phyloP scores from a whole-genome alignment of 2,113 vertebrate genomes.

The Dicrurus megarhynchus region DNA sequence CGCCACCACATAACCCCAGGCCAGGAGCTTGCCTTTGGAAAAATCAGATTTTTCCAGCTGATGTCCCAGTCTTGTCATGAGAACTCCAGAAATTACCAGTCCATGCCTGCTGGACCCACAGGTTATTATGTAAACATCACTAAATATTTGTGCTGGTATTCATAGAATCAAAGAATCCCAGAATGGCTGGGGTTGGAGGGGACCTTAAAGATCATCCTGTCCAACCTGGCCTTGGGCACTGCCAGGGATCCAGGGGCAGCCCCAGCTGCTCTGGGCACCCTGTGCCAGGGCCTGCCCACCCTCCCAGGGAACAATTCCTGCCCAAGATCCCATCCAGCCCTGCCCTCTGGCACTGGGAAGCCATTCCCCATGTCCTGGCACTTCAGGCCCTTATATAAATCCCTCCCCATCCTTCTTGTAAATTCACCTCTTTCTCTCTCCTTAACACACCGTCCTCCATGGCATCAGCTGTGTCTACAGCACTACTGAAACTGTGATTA shows the following conservation, averaged over 20 bases:
- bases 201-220: rapidly evolving
- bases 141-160: neutral
- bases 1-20: neutral
- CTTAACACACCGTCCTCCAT: neutral
- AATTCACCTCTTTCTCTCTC: neutral
- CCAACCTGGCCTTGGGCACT: neutral
- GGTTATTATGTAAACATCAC: neutral
- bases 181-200: rapidly evolving
- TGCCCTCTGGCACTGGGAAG: no score
- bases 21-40: neutral
- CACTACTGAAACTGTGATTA: neutral
- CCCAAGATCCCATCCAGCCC: rapidly evolving
- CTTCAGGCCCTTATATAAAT: neutral
- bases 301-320: neutral
- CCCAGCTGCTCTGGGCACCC: neutral
- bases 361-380: no score
- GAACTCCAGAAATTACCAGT: neutral
- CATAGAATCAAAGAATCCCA: neutral
- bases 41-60: neutral
- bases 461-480: neutral
- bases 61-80: neutral
- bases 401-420: neutral
- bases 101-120: neutral
- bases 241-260: neutral
- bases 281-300: neutral